Conservation (phyloP, 2,888 invertebrate species). For the Malacosoma neustria region DNA sequence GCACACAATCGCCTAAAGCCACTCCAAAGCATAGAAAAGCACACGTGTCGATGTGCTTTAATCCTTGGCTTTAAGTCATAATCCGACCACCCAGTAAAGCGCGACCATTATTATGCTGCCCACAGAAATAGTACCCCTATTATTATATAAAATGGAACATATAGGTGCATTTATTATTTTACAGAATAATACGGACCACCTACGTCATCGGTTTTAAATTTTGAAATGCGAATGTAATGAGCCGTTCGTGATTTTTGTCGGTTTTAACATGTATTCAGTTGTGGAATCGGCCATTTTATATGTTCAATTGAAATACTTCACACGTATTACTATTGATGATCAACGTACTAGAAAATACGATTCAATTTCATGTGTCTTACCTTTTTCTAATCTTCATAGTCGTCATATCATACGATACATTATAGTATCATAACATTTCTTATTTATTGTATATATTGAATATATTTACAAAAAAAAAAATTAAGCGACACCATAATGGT, state of each 20-base stretch:
- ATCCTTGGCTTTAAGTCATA: conserved; percentile 58
- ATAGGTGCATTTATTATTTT: conserved; percentile 64
- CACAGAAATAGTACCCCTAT: conserved; percentile 57
- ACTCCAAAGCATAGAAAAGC: conserved; percentile 48
- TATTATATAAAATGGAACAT: conserved; percentile 60
- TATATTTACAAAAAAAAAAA: too few relatives aligned
- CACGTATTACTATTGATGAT: conserved; percentile 9
- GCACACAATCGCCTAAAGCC: conserved; percentile 51
- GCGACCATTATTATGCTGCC: conserved; percentile 49
- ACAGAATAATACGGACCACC: conserved; percentile 63
- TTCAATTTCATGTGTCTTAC: too few relatives aligned
- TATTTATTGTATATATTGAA: too few relatives aligned
- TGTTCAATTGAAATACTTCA: conserved; percentile 16
- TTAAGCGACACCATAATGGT: too few relatives aligned
- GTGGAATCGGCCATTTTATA: conserved; percentile 21
- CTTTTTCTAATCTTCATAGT: too few relatives aligned
- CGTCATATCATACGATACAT: too few relatives aligned
- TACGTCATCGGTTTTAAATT: conserved; percentile 37
- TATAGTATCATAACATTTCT: too few relatives aligned
- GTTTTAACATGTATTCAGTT: conserved; percentile 36
- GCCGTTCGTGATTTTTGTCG: conserved; percentile 63
- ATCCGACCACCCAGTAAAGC: conserved; percentile 66
- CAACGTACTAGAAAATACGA: conserved; percentile 9
- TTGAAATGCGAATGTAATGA: conserved; percentile 59
- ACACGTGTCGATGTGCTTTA: conserved; percentile 68